Evolutionary conservation across 2,113 vertebrate species (phyloP).

Genomic region (Copsychus sechellarum): DNA sequence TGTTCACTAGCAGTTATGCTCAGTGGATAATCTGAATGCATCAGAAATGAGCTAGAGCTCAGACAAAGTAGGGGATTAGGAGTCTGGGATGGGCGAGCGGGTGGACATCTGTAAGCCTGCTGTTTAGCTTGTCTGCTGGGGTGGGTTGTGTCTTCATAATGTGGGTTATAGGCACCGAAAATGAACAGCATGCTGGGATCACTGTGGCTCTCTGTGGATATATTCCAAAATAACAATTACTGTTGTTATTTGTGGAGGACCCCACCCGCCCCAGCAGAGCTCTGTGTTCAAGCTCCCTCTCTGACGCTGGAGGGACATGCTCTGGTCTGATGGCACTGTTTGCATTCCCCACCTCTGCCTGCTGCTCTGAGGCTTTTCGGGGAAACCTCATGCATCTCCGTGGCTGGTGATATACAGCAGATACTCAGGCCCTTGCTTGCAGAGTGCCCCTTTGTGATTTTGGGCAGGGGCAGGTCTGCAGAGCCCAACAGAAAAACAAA

Average conservation of each 20-base stretch:
- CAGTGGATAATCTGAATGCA: slow-evolving; percentile 60
- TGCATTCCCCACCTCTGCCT: neutral
- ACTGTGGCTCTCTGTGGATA: neutral
- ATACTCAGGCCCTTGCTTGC: neutral
- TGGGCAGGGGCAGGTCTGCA: neutral
- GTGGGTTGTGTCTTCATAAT: neutral
- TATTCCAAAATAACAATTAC: neutral
- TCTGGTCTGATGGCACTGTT: neutral
- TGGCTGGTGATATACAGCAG: neutral
- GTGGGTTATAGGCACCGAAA: neutral
- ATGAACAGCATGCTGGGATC: neutral
- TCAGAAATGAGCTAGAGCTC: slow-evolving; percentile 61
- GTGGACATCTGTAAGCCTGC: slow-evolving; percentile 66
- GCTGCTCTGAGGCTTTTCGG: neutral
- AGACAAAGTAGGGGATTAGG: slow-evolving; percentile 66
- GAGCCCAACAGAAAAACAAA: neutral
- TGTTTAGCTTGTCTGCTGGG: slow-evolving; percentile 28
- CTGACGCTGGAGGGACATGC: neutral
- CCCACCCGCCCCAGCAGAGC: neutral
- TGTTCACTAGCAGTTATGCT: slow-evolving; percentile 42
- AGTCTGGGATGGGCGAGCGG: slow-evolving; percentile 51
- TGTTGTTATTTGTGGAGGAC: neutral
- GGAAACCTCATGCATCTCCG: rapidly evolving
- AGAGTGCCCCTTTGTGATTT: neutral
- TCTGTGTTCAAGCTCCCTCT: neutral